Conservation (phyloP, 2,797 vertebrate species). For the Picus viridis region DNA sequence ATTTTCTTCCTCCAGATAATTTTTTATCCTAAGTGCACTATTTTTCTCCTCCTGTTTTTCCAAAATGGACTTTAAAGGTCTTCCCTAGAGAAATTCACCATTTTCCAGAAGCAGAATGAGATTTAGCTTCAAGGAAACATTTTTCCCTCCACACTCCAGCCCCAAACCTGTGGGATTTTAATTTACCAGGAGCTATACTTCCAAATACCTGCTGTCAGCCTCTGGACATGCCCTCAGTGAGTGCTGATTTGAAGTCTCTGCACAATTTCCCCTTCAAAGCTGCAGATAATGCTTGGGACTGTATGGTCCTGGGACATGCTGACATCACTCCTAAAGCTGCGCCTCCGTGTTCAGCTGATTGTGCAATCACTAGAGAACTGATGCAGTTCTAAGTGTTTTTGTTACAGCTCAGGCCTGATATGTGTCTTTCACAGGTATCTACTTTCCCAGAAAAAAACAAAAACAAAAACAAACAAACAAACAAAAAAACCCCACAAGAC, state of each 20-base stretch:
- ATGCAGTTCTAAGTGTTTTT: neutral
- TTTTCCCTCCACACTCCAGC: neutral
- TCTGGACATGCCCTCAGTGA: neutral
- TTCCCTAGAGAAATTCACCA: neutral
- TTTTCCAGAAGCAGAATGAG: neutral
- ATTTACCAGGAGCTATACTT: neutral
- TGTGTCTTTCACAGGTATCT: neutral
- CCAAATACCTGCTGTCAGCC: neutral
- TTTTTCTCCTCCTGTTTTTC: neutral
- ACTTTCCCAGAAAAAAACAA: neutral
- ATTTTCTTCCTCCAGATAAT: neutral
- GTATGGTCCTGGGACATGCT: fast-evolving
- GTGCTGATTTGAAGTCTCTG: neutral
- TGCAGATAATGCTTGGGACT: neutral
- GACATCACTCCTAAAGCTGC: neutral
- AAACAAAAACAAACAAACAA: too few relatives aligned
- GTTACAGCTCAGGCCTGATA: neutral
- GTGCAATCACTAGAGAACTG: neutral
- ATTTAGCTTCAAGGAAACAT: neutral
- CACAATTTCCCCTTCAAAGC: neutral
- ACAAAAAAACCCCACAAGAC: too few relatives aligned
- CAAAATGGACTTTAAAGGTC: neutral
- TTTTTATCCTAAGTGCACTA: neutral
- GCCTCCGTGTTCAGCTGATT: neutral
- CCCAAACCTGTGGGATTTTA: neutral